These are phyloP conservation scores for Diplolepis rosae DNA, from an alignment of 2,888 invertebrate genomes.

Conservation along the genomic window DNA sequence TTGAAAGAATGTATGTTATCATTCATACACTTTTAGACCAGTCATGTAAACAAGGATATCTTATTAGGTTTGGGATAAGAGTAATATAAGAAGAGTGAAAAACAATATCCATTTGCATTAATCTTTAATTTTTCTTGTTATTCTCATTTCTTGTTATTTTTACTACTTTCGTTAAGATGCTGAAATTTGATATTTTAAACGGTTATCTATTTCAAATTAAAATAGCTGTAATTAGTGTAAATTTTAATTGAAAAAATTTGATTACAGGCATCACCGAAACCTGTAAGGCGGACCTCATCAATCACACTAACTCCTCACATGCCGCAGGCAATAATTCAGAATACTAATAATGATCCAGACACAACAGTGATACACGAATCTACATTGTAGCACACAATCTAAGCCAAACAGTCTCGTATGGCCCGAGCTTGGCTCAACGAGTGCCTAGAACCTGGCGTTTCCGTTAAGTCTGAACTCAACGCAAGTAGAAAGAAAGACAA, in stretches of 20 bases:
- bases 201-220: not conserved
- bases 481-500: slow-evolving; percentile 37
- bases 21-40: no score
- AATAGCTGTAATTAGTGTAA: not conserved
- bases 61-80: no score
- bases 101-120: no score
- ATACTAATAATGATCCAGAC: slow-evolving; percentile 61
- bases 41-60: no score
- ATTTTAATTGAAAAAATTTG: slow-evolving; percentile 5
- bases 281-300: slow-evolving; percentile 67
- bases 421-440: slow-evolving; percentile 60
- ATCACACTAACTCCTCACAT: slow-evolving; percentile 66
- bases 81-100: no score
- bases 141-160: not conserved
- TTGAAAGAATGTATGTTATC: no score
- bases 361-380: slow-evolving; percentile 69
- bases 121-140: not conserved
- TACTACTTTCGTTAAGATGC: no score
- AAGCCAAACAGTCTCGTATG: slow-evolving; percentile 57
- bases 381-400: slow-evolving; percentile 71
- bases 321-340: slow-evolving; percentile 62
- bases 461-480: slow-evolving; percentile 48
- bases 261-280: slow-evolving; percentile 67
- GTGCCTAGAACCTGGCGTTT: slow-evolving; percentile 59
- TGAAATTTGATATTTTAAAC: not conserved